phyloP scores from a whole-genome alignment of 2,888 invertebrate species.

The Malthinus flaveolus region DNA sequence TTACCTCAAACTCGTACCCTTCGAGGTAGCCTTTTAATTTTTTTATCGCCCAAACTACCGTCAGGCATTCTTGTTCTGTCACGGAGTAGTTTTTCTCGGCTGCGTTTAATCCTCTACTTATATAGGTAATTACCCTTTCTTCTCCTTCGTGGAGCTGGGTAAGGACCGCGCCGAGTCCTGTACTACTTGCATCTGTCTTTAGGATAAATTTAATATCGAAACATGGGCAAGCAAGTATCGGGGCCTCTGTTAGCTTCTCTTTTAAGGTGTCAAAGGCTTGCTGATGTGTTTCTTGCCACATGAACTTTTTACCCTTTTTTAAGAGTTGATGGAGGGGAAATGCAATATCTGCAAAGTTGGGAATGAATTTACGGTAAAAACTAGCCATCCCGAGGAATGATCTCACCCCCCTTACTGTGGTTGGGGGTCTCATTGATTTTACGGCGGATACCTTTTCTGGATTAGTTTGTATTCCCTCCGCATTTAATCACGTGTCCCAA shows the following conservation, averaged over 20 bases:
- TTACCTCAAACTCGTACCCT: not conserved
- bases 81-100: slow-evolving; percentile 20
- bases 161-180: slow-evolving; percentile 10
- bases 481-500: slow-evolving; percentile 1
- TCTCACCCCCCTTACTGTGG: slow-evolving; percentile 17
- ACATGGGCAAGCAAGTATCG: not conserved
- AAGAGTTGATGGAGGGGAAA: not conserved
- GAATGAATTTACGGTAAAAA: slow-evolving; percentile 23
- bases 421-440: slow-evolving; percentile 16
- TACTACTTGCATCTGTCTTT: slow-evolving; percentile 9
- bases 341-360: not conserved
- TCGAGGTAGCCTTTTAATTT: not conserved
- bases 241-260: not conserved
- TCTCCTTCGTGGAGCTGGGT: not conserved
- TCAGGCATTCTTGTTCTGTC: slow-evolving; percentile 36
- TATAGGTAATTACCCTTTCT: slow-evolving; percentile 11
- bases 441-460: slow-evolving; percentile 32
- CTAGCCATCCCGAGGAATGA: slow-evolving; percentile 29
- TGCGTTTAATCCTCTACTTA: slow-evolving; percentile 7
- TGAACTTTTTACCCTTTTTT: not conserved
- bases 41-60: slow-evolving; percentile 35
- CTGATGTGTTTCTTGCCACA: not conserved
- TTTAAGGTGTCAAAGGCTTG: not conserved
- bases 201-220: not conserved
- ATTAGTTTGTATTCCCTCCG: slow-evolving; percentile 25